phyloP scores from a whole-genome alignment of 2,888 invertebrate species.

The Busseola fusca region DNA sequence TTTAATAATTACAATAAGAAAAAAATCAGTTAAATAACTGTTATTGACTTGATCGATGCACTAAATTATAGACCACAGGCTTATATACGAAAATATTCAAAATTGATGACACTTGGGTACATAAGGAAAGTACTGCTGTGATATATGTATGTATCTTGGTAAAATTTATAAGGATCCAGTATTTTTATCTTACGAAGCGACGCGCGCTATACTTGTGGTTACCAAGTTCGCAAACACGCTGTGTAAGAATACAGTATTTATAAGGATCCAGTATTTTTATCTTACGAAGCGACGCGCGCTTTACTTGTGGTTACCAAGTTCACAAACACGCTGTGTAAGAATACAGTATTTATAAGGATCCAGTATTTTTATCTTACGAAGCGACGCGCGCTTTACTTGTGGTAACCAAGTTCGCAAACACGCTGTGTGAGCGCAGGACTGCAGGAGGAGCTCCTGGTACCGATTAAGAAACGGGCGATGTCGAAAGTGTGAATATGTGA shows the following conservation, averaged over 20 bases:
- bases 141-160: neutral
- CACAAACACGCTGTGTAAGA: neutral
- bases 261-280: neutral
- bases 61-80: slow-evolving; percentile 44
- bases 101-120: neutral
- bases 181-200: neutral
- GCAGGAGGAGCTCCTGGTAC: neutral
- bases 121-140: neutral
- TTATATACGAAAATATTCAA: neutral
- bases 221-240: too few relatives aligned
- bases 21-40: slow-evolving; percentile 8
- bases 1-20: too few relatives aligned
- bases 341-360: neutral
- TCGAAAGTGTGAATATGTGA: too few relatives aligned
- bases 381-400: neutral
- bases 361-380: neutral
- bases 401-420: neutral
- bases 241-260: too few relatives aligned
- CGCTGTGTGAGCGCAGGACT: neutral
- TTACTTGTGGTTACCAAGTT: neutral
- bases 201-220: too few relatives aligned
- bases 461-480: neutral
- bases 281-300: neutral
- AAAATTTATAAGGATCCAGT: neutral
- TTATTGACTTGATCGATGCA: slow-evolving; percentile 54